A percentile compares a stretch with the other conserved stretches of the same genome.
Evolutionary conservation across 2,888 invertebrate species (phyloP).

Genomic region (Periphyllus acericola): DNA sequence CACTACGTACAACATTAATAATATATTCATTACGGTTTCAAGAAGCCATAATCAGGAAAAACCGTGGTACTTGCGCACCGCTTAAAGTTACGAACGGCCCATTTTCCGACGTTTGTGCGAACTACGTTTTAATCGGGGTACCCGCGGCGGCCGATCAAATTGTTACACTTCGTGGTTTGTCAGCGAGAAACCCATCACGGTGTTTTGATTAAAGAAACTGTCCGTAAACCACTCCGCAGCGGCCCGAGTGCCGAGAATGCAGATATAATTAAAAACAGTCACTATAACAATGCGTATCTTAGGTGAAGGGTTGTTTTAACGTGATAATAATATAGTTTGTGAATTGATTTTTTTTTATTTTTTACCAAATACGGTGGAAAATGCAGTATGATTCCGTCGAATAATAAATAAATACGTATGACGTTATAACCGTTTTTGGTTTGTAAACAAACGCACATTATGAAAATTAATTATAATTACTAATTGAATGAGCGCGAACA

Average conservation of each 20-base stretch:
- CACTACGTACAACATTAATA: background rate
- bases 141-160: background rate
- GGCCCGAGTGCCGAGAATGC: no score
- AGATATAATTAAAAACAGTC: background rate
- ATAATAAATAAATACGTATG: background rate
- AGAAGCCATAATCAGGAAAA: background rate
- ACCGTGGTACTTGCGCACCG: background rate
- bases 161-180: background rate
- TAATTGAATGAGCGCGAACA: background rate
- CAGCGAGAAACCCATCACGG: background rate
- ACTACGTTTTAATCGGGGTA: background rate
- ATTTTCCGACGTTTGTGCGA: background rate
- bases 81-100: slow-evolving; percentile 27
- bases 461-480: background rate
- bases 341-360: background rate
- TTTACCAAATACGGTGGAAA: background rate
- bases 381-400: background rate
- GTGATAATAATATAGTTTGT: background rate
- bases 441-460: no score
- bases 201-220: slow-evolving; percentile 17
- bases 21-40: background rate
- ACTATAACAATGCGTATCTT: background rate
- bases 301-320: background rate
- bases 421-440: no score
- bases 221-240: background rate